phyloP scores from a whole-genome alignment of 1,140 invertebrate genomes.

The Mesaphorura yosii region DNA sequence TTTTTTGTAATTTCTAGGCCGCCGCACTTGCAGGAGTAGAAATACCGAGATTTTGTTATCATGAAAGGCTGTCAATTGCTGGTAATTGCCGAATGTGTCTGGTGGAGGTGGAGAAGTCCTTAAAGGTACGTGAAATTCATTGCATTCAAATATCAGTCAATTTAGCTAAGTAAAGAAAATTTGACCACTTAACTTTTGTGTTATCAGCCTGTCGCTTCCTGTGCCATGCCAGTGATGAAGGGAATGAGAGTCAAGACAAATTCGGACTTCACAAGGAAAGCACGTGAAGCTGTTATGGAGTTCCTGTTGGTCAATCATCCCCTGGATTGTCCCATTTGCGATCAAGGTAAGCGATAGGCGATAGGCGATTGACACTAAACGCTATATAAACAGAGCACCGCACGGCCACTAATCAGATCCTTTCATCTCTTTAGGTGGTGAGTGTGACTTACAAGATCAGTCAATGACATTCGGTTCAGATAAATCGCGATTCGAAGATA shows the following conservation, averaged over 20 bases:
- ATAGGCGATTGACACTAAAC: too few species aligned
- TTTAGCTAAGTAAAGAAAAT: conserved; percentile 10
- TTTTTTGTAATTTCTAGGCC: conserved; percentile 53
- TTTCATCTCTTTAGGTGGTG: too few species aligned
- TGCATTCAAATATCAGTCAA: not conserved
- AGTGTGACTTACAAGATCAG: conserved; percentile 63
- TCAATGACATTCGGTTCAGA: conserved; percentile 99
- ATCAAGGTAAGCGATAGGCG: too few species aligned
- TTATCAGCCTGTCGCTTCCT: conserved; percentile 94
- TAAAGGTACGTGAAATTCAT: conserved; percentile 48
- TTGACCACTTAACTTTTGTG: conserved; percentile 32
- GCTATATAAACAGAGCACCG: too few species aligned
- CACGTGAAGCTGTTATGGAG: conserved; percentile 97
- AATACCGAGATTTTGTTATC: conserved; percentile 98
- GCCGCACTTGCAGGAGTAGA: conserved; percentile 91
- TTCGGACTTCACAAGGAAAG: conserved; percentile 86
- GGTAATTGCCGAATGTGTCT: conserved; percentile 99
- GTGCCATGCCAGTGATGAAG: conserved; percentile 99
- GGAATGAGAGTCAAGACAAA: conserved; percentile 95
- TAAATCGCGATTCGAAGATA: conserved; percentile 85
- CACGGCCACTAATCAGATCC: too few species aligned
- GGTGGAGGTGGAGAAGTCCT: conserved; percentile 94
- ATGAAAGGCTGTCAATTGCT: conserved; percentile 93
- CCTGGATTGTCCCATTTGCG: conserved; percentile 98
- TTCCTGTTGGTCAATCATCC: conserved; percentile 97